Evolutionary conservation across 35 echinoderm and acorn worm species (phyloP), one percentile per base, ranked within the genome.

Genomic region (Diadema setosum): DNA sequence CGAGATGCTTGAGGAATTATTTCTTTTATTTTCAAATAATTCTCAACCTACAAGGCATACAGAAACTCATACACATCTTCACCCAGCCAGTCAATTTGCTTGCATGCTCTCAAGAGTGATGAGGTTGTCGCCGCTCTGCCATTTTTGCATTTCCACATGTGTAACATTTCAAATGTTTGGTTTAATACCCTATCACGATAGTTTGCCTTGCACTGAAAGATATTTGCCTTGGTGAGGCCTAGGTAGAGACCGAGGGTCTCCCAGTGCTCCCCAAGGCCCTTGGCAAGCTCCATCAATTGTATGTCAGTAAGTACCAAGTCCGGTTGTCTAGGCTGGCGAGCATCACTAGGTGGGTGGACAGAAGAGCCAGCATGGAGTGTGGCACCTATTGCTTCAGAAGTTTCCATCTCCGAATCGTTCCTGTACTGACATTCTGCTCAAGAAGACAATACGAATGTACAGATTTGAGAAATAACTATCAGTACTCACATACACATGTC

Each of bases 81-180:
- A n/a, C 40, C 73, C 3, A 78, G 73, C 14, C 24, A 21, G 24
- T 78, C 37, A 7, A 78, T 78, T 44, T 78, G 24, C 73, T 78
- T 39, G 37, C 73, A 78, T 44, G 73, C 73, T 36, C 20, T 9
- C 25, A 78, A 20, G 21, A 78, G 29, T 26, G 40, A 33, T 1
- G 35, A 39, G 2, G 44, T 6, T 7, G 33, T 78, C 17, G 73
- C 73, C 21, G 39, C 37, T 16, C 37, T 39, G 21, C 73, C 73
- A 14, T 44, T 34, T 24, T 41, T 78, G n/a, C 73, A 78, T n/a
- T 78, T 78, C 73, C 73, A 78, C 73, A 41, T 78, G 73, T 78
- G 44, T 0, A 78, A 21, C 73, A 78, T 78, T 11, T 78, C 73
- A 78, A 78, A 78, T 26, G 44, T 44, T 41, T 78, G 73, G 17